phyloP scores from a whole-genome alignment of 1,140 invertebrate species.

The Pararge aegeria region DNA sequence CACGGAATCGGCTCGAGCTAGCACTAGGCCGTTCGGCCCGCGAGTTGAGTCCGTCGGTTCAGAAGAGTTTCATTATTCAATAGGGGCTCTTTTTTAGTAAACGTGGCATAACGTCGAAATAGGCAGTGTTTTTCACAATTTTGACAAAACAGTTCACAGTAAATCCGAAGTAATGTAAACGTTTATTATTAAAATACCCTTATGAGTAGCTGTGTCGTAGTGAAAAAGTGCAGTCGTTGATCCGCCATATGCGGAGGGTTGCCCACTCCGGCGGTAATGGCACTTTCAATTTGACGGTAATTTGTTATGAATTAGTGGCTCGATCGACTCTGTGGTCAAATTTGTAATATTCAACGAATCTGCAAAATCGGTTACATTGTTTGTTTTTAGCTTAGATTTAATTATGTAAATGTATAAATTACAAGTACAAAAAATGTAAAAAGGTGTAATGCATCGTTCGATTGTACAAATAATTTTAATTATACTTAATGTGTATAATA shows the following conservation, averaged over 20 bases:
- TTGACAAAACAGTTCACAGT: too few relatives aligned
- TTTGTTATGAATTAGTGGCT: neutral
- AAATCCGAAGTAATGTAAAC: too few relatives aligned
- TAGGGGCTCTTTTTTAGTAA: too few relatives aligned
- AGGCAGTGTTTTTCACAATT: too few relatives aligned
- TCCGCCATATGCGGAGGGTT: slow-evolving; percentile 73
- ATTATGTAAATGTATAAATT: slow-evolving; percentile 11
- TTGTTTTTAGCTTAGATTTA: slow-evolving; percentile 1
- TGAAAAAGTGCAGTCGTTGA: too few relatives aligned
- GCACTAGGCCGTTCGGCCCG: too few relatives aligned
- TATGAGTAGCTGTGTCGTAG: too few relatives aligned
- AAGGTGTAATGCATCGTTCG: slow-evolving; percentile 3
- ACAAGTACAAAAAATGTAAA: slow-evolving; percentile 22
- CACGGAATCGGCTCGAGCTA: too few relatives aligned
- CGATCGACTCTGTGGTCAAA: neutral
- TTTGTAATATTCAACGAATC: slow-evolving; percentile 2
- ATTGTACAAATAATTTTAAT: slow-evolving; percentile 16
- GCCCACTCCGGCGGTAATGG: slow-evolving; percentile 1
- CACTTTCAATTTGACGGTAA: slow-evolving; percentile 4
- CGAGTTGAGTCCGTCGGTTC: too few relatives aligned
- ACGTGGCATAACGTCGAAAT: too few relatives aligned
- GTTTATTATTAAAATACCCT: too few relatives aligned
- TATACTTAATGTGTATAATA: neutral
- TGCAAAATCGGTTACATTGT: neutral
- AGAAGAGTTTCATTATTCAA: too few relatives aligned